A percentile compares a stretch with the other conserved stretches of the same genome.
These are phyloP conservation scores for Leptobrachium ailaonicum DNA, from an alignment of 2,113 vertebrate genomes.

Conservation along the genomic window DNA sequence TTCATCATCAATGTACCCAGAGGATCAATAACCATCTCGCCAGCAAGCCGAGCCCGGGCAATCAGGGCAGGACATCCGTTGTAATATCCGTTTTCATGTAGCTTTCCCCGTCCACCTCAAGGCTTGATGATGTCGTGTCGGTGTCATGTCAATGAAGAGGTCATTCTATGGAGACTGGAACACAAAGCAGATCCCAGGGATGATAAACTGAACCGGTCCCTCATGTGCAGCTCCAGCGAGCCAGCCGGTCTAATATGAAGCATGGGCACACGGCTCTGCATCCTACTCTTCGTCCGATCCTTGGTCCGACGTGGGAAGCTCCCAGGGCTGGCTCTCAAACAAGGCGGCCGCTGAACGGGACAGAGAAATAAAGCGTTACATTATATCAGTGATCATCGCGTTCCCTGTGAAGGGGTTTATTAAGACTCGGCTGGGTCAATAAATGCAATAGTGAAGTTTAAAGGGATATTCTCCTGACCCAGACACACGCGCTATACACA, in stretches of 20 bases:
- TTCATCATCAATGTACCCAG: too few relatives aligned
- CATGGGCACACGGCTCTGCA: background rate
- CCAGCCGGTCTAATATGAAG: background rate
- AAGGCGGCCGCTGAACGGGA: conserved; percentile 59
- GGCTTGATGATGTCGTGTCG: conserved; percentile 10
- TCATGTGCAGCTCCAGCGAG: background rate
- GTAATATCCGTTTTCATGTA: background rate
- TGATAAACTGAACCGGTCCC: conserved; percentile 6
- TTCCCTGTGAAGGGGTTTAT: too few relatives aligned
- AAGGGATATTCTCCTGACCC: too few relatives aligned
- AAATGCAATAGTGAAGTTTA: too few relatives aligned
- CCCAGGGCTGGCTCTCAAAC: conserved; percentile 67
- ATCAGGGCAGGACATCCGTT: background rate
- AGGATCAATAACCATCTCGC: background rate
- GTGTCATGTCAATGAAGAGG: background rate
- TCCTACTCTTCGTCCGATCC: conserved; percentile 52
- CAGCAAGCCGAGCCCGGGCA: background rate
- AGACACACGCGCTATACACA: too few relatives aligned
- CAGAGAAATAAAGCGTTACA: background rate
- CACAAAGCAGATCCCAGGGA: background rate
- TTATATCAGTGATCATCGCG: too few relatives aligned
- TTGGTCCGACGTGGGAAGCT: conserved; percentile 46
- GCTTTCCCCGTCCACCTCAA: background rate
- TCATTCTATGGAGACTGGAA: background rate
- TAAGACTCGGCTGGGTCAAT: too few relatives aligned